Percentiles rank a stretch among this genome's conserved stretches.
These are phyloP conservation scores for Antheraea yamamai DNA, from an alignment of 2,888 invertebrate species.

Conservation along the genomic window DNA sequence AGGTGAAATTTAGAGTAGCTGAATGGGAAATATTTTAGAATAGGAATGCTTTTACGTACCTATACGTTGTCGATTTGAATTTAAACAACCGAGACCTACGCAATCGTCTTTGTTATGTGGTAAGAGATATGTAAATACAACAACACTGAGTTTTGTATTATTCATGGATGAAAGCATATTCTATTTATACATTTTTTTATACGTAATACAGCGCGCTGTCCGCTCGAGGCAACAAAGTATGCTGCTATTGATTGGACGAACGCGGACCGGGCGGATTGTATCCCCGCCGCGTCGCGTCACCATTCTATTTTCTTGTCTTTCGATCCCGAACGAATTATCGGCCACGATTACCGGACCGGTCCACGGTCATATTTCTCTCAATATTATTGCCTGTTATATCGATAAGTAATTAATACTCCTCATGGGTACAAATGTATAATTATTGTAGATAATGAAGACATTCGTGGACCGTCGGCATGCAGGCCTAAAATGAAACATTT, in stretches of 20 bases:
- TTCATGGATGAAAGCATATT: constrained; percentile 31
- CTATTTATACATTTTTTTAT: constrained; percentile 49
- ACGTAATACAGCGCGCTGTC: constrained; percentile 36
- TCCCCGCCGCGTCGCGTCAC: constrained; percentile 37
- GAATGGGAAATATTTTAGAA: constrained; percentile 8
- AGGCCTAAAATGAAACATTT: constrained; percentile 8
- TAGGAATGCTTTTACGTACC: constrained; percentile 7
- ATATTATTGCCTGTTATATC: constrained; percentile 28
- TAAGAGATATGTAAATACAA: constrained; percentile 6
- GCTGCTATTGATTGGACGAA: constrained; percentile 62
- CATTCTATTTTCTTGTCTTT: constrained; percentile 61
- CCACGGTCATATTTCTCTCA: constrained; percentile 39
- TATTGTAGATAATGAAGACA: constrained; percentile 38
- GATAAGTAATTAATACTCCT: constrained; percentile 36
- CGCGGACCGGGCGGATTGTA: constrained; percentile 44
- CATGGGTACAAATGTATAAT: constrained; percentile 28
- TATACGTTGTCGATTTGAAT: constrained; percentile 7
- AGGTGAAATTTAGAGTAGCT: background rate
- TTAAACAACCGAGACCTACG: constrained; percentile 14
- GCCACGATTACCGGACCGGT: constrained; percentile 47
- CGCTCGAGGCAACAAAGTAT: constrained; percentile 59
- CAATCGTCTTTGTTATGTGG: constrained; percentile 3
- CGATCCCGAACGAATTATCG: constrained; percentile 52
- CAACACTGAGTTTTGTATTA: constrained; percentile 20
- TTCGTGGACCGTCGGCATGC: constrained; percentile 27